Percentiles rank a stretch among this genome's conserved stretches.
Evolutionary conservation across 2,888 invertebrate species (phyloP).

Genomic region (Thereva unica): DNA sequence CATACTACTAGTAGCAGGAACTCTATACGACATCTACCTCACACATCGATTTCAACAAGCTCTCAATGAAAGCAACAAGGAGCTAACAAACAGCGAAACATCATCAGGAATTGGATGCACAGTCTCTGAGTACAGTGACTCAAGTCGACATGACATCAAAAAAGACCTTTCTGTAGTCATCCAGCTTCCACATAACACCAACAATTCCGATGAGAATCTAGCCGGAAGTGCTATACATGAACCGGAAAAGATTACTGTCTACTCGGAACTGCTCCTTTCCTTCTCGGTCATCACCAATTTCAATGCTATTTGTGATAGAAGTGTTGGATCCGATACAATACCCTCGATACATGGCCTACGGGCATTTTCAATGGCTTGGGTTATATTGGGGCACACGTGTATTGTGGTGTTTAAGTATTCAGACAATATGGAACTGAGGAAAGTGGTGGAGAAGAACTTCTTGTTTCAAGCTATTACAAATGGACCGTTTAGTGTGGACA

Average conservation of each 20-base stretch:
- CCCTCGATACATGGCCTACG: constrained; percentile 74
- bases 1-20: constrained; percentile 67
- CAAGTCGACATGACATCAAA: constrained; percentile 50
- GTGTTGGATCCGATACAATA: constrained; percentile 78
- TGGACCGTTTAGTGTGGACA: constrained; percentile 80
- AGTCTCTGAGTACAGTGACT: constrained; percentile 57
- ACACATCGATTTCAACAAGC: constrained; percentile 50
- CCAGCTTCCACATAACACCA: constrained; percentile 56
- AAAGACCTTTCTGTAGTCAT: constrained; percentile 55
- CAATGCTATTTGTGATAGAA: constrained; percentile 78
- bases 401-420: constrained; percentile 83
- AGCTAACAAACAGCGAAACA: constrained; percentile 57
- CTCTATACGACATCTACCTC: constrained; percentile 69
- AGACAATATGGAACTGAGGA: constrained; percentile 76
- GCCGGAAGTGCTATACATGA: constrained; percentile 61
- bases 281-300: constrained; percentile 79
- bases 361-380: constrained; percentile 71
- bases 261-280: constrained; percentile 70
- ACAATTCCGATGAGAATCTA: constrained; percentile 63
- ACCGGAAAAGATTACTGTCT: constrained; percentile 58
- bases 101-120: constrained; percentile 60
- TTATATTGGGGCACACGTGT: constrained; percentile 74
- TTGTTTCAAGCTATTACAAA: constrained; percentile 79
- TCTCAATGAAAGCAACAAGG: constrained; percentile 53
- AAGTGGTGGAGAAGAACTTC: constrained; percentile 75